Evolutionary conservation across 2,113 vertebrate genomes (phyloP).

Genomic region (Nycticebus coucang): DNA sequence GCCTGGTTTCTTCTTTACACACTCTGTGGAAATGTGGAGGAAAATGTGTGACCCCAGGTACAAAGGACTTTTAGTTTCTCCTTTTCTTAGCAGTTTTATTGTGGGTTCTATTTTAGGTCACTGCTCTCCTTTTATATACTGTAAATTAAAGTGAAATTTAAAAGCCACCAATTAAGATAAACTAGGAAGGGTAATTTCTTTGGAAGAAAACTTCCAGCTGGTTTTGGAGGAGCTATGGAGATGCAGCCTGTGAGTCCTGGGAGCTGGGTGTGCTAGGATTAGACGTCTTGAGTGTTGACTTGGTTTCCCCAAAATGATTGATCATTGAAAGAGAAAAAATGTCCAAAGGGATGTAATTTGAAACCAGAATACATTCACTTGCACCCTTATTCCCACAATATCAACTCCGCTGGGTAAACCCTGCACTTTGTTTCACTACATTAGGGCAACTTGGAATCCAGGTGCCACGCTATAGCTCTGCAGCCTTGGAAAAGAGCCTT

Average conservation of each 20-base stretch:
- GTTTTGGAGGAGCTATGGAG: not conserved
- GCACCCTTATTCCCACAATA: not conserved
- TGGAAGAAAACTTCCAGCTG: not conserved
- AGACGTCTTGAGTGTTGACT: not conserved
- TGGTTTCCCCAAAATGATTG: not conserved
- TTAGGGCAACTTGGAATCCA: not conserved
- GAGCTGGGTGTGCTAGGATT: not conserved
- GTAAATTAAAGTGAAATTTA: not conserved
- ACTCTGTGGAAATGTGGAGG: not conserved
- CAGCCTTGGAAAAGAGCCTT: not conserved
- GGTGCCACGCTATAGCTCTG: too few species aligned
- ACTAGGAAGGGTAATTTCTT: too few species aligned
- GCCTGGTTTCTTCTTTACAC: not conserved
- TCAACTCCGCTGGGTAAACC: not conserved
- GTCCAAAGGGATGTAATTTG: not conserved
- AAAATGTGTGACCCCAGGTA: not conserved
- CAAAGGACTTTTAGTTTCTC: not conserved
- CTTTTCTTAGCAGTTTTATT: not conserved
- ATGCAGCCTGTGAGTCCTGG: accelerated
- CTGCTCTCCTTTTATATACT: not conserved
- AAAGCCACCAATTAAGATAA: not conserved
- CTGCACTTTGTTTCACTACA: not conserved
- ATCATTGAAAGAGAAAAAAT: not conserved
- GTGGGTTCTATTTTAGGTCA: not conserved
- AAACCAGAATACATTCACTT: not conserved